Conservation (phyloP, 1,140 invertebrate species). For the Archegozetes longisetosus region DNA sequence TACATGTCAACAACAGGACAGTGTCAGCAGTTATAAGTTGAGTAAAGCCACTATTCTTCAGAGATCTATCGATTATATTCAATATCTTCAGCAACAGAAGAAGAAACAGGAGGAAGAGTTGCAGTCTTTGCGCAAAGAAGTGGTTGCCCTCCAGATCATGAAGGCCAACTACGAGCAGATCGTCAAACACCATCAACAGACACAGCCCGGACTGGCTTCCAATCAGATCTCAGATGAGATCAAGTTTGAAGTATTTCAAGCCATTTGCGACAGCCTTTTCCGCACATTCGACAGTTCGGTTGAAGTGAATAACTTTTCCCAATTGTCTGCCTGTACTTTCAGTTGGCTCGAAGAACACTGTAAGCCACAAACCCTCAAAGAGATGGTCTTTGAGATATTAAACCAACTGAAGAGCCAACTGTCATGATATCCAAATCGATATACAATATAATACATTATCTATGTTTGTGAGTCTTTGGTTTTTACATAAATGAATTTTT, state of each 20-base stretch:
- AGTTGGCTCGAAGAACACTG: conserved; percentile 93
- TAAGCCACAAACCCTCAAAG: conserved; percentile 78
- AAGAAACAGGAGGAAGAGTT: conserved; percentile 86
- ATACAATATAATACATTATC: neutral
- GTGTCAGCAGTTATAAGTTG: conserved; percentile 66
- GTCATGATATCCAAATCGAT: neutral
- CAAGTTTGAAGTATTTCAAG: conserved; percentile 94
- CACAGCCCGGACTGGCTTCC: conserved; percentile 49
- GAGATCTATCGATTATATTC: conserved; percentile 46
- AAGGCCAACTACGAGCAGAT: conserved; percentile 81
- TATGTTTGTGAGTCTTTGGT: too few species aligned
- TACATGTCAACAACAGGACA: conserved; percentile 66
- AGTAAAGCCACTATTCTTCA: conserved; percentile 90
- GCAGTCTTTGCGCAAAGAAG: conserved; percentile 78
- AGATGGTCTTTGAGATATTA: conserved; percentile 40
- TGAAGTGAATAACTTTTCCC: conserved; percentile 75
- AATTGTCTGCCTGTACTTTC: conserved; percentile 80
- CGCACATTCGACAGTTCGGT: conserved; percentile 67
- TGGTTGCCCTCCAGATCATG: conserved; percentile 71
- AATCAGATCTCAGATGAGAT: conserved; percentile 77
- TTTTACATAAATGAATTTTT: too few species aligned
- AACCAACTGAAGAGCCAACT: neutral
- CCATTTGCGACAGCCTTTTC: conserved; percentile 84
- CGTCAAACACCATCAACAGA: conserved; percentile 80
- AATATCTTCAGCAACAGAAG: conserved; percentile 68